These are phyloP conservation scores for Mylabris phalerata DNA, from an alignment of 1,140 invertebrate species.

Conservation along the genomic window DNA sequence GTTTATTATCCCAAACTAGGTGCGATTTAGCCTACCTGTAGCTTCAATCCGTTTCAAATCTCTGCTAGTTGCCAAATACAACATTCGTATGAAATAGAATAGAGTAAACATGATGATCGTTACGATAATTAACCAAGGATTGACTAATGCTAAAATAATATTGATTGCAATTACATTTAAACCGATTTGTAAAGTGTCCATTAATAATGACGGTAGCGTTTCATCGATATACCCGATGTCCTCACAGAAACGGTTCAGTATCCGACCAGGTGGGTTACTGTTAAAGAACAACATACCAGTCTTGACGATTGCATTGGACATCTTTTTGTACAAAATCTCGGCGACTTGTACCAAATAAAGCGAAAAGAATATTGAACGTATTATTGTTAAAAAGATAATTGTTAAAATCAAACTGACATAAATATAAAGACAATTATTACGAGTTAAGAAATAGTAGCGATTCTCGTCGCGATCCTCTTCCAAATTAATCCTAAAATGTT, in stretches of 20 bases:
- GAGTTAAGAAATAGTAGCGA: slow-evolving; percentile 13
- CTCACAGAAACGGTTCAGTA: slow-evolving; percentile 70
- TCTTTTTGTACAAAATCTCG: slow-evolving; percentile 63
- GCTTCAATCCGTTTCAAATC: slow-evolving; percentile 85
- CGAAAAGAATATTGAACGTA: slow-evolving; percentile 67
- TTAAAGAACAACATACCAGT: slow-evolving; percentile 87
- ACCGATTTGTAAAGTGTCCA: slow-evolving; percentile 62
- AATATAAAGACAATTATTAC: slow-evolving; percentile 36
- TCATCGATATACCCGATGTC: slow-evolving; percentile 80
- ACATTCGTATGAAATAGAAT: slow-evolving; percentile 60
- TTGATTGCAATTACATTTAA: slow-evolving; percentile 28
- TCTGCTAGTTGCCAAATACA: slow-evolving; percentile 76
- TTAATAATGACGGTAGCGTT: slow-evolving; percentile 62
- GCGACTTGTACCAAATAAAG: slow-evolving; percentile 62
- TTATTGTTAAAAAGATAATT: slow-evolving; percentile 50
- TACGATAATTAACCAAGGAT: slow-evolving; percentile 54
- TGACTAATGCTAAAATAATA: slow-evolving; percentile 52
- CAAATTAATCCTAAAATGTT: slow-evolving; percentile 26
- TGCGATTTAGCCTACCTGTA: slow-evolving; percentile 60
- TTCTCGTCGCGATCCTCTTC: slow-evolving; percentile 11
- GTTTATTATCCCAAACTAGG: no score
- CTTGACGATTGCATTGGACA: slow-evolving; percentile 74
- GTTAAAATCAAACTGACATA: slow-evolving; percentile 44
- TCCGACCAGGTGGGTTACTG: slow-evolving; percentile 70
- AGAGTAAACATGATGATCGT: slow-evolving; percentile 49